Percentiles rank a stretch among this genome's conserved stretches.
phyloP scores from a whole-genome alignment of 92 coral and sea anemone species.

The Anthopleura xanthogrammica region DNA sequence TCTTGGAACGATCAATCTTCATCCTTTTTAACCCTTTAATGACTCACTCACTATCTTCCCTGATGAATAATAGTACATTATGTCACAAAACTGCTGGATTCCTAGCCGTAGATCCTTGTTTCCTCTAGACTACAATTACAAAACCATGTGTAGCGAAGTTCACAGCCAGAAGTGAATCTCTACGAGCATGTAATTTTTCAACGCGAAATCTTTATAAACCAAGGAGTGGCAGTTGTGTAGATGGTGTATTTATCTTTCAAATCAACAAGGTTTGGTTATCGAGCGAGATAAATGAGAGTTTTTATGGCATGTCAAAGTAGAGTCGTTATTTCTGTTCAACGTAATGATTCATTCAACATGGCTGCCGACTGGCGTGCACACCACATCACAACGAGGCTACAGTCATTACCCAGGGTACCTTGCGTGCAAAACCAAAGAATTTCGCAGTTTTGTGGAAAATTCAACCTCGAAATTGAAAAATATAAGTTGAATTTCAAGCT shows the following conservation, averaged over 20 bases:
- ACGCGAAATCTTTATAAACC: not conserved
- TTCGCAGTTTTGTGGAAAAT: no score
- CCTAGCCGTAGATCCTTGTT: not conserved
- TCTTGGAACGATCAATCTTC: slow-evolving; percentile 97
- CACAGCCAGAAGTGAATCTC: not conserved
- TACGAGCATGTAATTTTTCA: not conserved
- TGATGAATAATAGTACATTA: slow-evolving; percentile 16
- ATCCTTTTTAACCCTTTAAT: slow-evolving; percentile 42
- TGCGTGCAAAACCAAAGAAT: not conserved
- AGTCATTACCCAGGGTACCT: slow-evolving; percentile 23
- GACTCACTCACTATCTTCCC: slow-evolving; percentile 10
- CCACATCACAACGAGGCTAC: slow-evolving; percentile 64
- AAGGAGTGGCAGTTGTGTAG: not conserved
- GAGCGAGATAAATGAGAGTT: not conserved
- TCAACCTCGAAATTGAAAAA: no score
- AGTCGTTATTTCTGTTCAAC: slow-evolving; percentile 11
- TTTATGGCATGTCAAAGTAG: slow-evolving; percentile 25
- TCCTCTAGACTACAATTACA: not conserved
- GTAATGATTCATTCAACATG: slow-evolving; percentile 81
- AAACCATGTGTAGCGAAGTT: slow-evolving; percentile 19
- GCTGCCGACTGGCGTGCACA: slow-evolving; percentile 85
- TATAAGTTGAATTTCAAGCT: no score
- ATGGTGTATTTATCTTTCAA: slow-evolving; percentile 11
- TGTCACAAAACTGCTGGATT: slow-evolving; percentile 1
- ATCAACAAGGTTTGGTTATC: not conserved